Conservation (phyloP, 2,113 vertebrate species). For the Dermatemys mawii region DNA sequence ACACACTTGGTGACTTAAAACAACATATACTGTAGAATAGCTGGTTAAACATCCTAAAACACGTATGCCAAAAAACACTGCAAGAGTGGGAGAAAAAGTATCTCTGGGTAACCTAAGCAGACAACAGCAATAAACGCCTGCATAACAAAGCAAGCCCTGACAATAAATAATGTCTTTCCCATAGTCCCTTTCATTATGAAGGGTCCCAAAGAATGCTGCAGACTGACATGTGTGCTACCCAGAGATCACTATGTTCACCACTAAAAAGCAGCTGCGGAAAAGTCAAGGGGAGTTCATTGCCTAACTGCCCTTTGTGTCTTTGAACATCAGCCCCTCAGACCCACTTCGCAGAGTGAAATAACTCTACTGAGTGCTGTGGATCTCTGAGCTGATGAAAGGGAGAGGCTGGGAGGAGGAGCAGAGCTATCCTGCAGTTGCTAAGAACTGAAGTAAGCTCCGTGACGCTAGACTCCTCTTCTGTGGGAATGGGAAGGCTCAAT, state of each 20-base stretch:
- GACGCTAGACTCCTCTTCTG: background rate
- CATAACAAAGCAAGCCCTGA: background rate
- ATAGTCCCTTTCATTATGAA: background rate
- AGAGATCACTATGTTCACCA: background rate
- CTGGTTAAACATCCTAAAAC: constrained; percentile 9
- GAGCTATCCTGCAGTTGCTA: background rate
- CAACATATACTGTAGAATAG: background rate
- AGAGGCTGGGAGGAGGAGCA: background rate
- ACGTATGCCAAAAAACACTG: background rate
- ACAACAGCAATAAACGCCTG: background rate
- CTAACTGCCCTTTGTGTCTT: background rate
- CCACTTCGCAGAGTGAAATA: rapidly evolving
- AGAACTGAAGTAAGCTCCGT: background rate
- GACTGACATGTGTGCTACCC: background rate
- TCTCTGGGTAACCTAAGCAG: background rate
- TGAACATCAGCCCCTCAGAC: background rate
- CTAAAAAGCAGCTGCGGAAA: background rate
- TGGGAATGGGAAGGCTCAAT: background rate
- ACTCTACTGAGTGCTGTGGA: background rate
- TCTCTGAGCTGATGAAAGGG: background rate
- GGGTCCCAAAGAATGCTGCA: background rate
- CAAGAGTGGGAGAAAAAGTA: background rate
- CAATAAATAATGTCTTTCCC: background rate
- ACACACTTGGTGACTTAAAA: constrained; percentile 25
- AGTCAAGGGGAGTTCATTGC: background rate